Conservation (phyloP, 2,888 invertebrate species). For the Galerucella nymphaeae region DNA sequence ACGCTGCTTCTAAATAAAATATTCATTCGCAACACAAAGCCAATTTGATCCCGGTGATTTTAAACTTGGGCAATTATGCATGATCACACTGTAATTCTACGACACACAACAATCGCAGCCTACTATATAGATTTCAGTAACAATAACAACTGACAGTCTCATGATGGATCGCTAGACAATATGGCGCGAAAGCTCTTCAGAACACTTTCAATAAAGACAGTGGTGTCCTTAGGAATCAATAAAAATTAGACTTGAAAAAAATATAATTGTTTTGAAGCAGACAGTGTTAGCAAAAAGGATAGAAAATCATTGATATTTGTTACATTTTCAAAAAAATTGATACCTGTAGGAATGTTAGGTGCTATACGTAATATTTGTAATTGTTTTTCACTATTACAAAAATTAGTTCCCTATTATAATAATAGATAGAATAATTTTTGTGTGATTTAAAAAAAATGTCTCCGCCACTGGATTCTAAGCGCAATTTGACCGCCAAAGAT, state of each 20-base stretch:
- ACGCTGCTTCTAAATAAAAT: conserved; percentile 60
- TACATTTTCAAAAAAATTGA: no score
- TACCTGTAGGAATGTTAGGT: no score
- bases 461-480: conserved; percentile 26
- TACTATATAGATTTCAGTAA: conserved; percentile 63
- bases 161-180: conserved; percentile 66
- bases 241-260: no score
- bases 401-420: no score
- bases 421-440: no score
- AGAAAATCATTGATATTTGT: no score
- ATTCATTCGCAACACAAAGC: conserved; percentile 63
- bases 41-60: conserved; percentile 62
- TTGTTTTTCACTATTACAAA: no score
- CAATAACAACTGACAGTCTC: conserved; percentile 64
- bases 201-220: conserved; percentile 41
- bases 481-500: conserved; percentile 47
- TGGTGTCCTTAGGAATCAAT: conserved; percentile 14
- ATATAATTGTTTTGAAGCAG: no score
- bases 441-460: neutral
- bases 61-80: conserved; percentile 64
- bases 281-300: no score
- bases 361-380: no score
- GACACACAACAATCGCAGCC: conserved; percentile 60
- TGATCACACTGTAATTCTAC: conserved; percentile 60
- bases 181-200: conserved; percentile 53